A percentile compares a stretch with the other conserved stretches of the same genome.
phyloP scores from a whole-genome alignment of 2,113 vertebrate species.

The Eurypyga helias region DNA sequence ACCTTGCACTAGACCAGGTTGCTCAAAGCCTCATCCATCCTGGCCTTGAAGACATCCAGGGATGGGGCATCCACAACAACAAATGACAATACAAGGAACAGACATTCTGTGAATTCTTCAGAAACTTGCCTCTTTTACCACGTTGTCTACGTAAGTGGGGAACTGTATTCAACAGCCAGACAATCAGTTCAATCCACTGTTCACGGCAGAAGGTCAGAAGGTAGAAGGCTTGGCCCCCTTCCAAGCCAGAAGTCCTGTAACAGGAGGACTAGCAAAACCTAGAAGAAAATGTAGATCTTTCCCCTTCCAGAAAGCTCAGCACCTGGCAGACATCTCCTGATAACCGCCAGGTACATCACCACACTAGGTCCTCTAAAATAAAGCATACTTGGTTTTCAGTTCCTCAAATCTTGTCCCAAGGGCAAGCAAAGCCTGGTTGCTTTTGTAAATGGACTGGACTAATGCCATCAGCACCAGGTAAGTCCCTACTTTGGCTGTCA shows the following conservation, averaged over 20 bases:
- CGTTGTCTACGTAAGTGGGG: neutral
- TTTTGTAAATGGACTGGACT: neutral
- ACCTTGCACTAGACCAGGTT: no score
- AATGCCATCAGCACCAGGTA: neutral
- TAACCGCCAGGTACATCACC: neutral
- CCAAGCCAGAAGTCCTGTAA: neutral
- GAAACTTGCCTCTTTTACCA: neutral
- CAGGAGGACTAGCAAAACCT: neutral
- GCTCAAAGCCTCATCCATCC: no score
- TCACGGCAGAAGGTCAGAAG: neutral
- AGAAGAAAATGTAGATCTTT: neutral
- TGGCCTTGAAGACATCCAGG: no score
- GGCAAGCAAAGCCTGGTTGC: neutral
- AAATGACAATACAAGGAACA: neutral
- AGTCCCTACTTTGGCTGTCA: neutral
- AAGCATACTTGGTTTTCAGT: neutral
- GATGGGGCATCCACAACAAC: no score
- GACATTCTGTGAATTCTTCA: neutral
- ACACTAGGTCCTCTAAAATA: neutral
- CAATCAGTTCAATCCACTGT: neutral
- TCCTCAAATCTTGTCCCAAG: neutral
- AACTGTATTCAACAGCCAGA: neutral
- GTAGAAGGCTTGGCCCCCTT: neutral
- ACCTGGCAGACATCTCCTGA: neutral
- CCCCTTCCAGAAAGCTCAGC: neutral